Evolutionary conservation across 2,113 vertebrate genomes (phyloP), one percentile per base, ranked within the genome.

Genomic region (Oncorhynchus gorbuscha): DNA sequence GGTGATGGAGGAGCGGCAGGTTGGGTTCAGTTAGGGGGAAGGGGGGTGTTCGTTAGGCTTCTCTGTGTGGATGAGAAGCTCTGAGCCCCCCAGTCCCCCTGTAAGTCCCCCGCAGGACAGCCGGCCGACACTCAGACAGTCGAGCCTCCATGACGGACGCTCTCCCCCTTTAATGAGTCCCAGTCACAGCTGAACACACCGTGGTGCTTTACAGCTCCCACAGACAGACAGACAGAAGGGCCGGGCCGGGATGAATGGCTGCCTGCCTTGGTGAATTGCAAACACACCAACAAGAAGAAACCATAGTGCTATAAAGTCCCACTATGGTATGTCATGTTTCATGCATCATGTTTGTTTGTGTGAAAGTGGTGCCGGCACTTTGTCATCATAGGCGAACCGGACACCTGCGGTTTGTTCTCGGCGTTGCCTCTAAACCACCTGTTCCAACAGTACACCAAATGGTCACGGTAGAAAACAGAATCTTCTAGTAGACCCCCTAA

Each of bases 101-200:
- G 1, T 1, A 65, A 61, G 68, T 64, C 48, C 5, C n/a, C 30
- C 12, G n/a, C 55, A 55, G 58, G 84, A 84, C 84, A 84, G 79
- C 79, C 77, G 81, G 83, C 65, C 65, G 30, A 51, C 72, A 48
- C 39, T n/a, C 24, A 22, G 71, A 78, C 35, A 18, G 59, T 12
- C 28, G n/a, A 6, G 11, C 76, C 79, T 80, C 80, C 84, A 83
- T 90, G 87, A 91, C 83, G 83, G 86, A 89, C 86, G 82, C 65
- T 80, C 84, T 83, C 78, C 83, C 78, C 82, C 79, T 87, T 86
- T 90, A 90, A 91, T 89, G 87, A 91, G 89, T 84, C 81, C 79
- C 83, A 82, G 88, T 87, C 90, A 89, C 87, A 91, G 88, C 84
- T 86, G 88, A 90, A 86, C 86, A 89, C 85, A 82, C 85, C 32